Percentiles rank a stretch among this genome's conserved stretches.
Evolutionary conservation across 35 echinoderm and acorn worm species (phyloP).

Genomic region (Ptychodera flava): DNA sequence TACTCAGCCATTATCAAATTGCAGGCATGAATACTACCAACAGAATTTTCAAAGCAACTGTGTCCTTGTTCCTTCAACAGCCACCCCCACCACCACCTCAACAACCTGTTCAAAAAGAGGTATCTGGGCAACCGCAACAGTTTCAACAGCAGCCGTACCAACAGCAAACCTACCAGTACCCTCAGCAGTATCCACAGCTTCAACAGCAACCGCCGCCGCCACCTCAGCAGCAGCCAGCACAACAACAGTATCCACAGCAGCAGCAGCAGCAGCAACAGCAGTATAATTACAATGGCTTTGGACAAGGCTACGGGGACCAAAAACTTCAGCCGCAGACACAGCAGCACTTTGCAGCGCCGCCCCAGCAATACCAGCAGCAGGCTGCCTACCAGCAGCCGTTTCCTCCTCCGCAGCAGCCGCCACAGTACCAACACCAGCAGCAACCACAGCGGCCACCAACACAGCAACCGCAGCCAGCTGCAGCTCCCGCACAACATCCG

Average conservation of each 20-base stretch:
- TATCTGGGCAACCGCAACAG: neutral
- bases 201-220: neutral
- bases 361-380: neutral
- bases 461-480: neutral
- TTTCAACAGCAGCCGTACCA: neutral
- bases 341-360: neutral
- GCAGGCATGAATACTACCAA: too few species aligned
- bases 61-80: too few species aligned
- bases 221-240: neutral
- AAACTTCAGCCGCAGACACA: neutral
- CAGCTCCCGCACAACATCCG: neutral
- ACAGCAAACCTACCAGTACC: neutral
- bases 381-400: neutral
- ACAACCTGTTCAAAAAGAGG: neutral
- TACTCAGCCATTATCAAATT: too few species aligned
- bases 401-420: neutral
- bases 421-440: neutral
- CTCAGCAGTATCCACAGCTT: neutral
- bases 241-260: neutral
- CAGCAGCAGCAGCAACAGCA: neutral
- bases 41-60: too few species aligned
- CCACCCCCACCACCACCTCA: neutral
- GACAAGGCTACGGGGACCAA: neutral
- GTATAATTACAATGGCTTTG: neutral
- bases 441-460: neutral